These are phyloP conservation scores for Gymnoscopelus braueri DNA, from an alignment of 2,797 vertebrate species.

Conservation along the genomic window DNA sequence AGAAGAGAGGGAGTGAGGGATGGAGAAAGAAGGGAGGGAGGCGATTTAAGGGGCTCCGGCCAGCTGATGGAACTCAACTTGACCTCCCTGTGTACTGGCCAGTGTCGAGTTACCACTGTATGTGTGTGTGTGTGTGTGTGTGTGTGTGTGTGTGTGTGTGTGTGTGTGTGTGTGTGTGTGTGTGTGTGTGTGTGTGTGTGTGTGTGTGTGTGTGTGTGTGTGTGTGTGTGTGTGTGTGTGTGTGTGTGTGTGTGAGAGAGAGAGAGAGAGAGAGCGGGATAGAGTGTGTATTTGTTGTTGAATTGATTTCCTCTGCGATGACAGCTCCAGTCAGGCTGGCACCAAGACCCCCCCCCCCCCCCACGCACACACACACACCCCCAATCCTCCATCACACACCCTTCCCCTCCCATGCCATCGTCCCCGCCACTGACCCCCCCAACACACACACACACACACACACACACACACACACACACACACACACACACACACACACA, in stretches of 20 bases:
- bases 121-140: slow-evolving; percentile 2
- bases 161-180: slow-evolving; percentile 30
- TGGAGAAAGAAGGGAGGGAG: slow-evolving; percentile 26
- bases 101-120: slow-evolving; percentile 68
- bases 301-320: slow-evolving; percentile 96
- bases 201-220: slow-evolving; percentile 17
- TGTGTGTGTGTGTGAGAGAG: too few species aligned
- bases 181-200: slow-evolving; percentile 35
- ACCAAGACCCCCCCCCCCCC: slow-evolving; percentile 82
- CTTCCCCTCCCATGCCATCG: slow-evolving; percentile 46
- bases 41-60: slow-evolving; percentile 51
- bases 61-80: slow-evolving; percentile 69
- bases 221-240: too few species aligned
- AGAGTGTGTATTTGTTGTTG: slow-evolving; percentile 56
- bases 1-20: slow-evolving; percentile 2
- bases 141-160: slow-evolving; percentile 10
- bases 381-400: slow-evolving; percentile 6
- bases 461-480: slow-evolving; percentile 4
- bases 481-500: slow-evolving; percentile 20
- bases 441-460: too few species aligned
- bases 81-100: slow-evolving; percentile 45
- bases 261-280: too few species aligned
- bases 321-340: slow-evolving; percentile 97
- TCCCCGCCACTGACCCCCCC: slow-evolving; percentile 37
- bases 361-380: slow-evolving; percentile 25